Evolutionary conservation across 2,888 invertebrate species (phyloP), one percentile per base, ranked within the genome.

Genomic region (Osmoderma eremita): DNA sequence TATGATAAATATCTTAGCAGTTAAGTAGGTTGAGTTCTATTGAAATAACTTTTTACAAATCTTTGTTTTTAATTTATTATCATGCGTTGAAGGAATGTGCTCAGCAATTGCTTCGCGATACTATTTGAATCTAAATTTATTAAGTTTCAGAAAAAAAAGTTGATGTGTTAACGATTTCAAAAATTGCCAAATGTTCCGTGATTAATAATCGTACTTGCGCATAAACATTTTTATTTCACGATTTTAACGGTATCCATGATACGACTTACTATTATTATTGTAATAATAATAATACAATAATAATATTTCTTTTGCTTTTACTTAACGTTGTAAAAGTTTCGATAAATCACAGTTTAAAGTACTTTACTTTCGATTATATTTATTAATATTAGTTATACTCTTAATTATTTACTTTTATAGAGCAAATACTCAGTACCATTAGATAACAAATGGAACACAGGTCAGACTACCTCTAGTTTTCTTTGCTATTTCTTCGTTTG

Each of bases 291-390:
- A 24, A 42, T 56, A 56, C 18, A 56, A 41, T 56, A 56, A 61
- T 12, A 20, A 20, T 13, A 12, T 42, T 42, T 41, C 13, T 56
- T 58, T 36, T 61, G 20, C 58, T 41, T 61, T 45, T 53, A 63
- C 62, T 53, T 62, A 51, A 64, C 64, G 51, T 51, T 51, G 64
- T 63, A 63, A 61, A 62, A 67, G 62, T 67, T 64, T 64, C 51
- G 64, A 53, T 64, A 76, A 76, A 78, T 78, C 78, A 78, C 78
- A 78, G 78, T 76, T 77, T 74, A 76, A 77, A 77, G 75, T 77
- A 77, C 75, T 75, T 61, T 45, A 61, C 30, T 45, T 61, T 45
- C 58, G 58, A 61, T 45, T 61, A 61, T 61, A 61, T 45, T 61
- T 45, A 61, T 48, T 61, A 61, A 61, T 45, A 45, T 56, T 56